phyloP scores from a whole-genome alignment of 30 jellyfish, hydroid and myxozoan species.

The Pseudorhiza aurosa region DNA sequence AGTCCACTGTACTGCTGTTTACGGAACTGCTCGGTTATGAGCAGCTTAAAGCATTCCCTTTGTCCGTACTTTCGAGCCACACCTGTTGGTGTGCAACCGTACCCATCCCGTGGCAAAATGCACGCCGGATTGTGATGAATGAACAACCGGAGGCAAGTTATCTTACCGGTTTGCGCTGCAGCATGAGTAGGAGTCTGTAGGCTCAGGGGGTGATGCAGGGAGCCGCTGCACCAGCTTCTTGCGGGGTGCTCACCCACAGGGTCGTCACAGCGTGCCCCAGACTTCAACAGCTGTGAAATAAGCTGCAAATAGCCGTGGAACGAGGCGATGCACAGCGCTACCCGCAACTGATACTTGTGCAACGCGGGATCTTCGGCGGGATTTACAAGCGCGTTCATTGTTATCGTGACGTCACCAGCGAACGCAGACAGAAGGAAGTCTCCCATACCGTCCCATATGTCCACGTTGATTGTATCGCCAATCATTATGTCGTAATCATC shows the following conservation, averaged over 20 bases:
- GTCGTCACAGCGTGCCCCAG: conserved; percentile 80
- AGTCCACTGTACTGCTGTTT: conserved; percentile 49
- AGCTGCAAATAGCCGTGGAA: conserved; percentile 63
- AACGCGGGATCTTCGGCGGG: conserved; percentile 55
- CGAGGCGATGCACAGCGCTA: conserved; percentile 76
- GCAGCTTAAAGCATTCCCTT: conserved; percentile 54
- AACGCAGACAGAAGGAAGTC: conserved; percentile 55
- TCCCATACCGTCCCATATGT: conserved; percentile 78
- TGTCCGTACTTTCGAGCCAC: conserved; percentile 70
- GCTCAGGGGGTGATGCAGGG: conserved; percentile 46
- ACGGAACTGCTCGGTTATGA: conserved; percentile 64
- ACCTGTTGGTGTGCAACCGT: conserved; percentile 67
- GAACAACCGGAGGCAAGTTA: conserved; percentile 61
- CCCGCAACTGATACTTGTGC: conserved; percentile 76
- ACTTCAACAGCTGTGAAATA: conserved; percentile 53
- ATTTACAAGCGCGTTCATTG: conserved; percentile 62
- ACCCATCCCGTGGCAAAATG: conserved; percentile 48
- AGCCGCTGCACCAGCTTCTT: conserved; percentile 53
- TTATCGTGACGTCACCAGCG: conserved; percentile 78
- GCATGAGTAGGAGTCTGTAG: conserved; percentile 69
- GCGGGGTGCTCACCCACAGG: conserved; percentile 78
- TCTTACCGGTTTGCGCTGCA: conserved; percentile 69
- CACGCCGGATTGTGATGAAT: conserved; percentile 72
- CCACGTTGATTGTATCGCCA: conserved; percentile 63
- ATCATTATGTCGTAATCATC: conserved; percentile 46